Evolutionary conservation across 2,888 invertebrate species (phyloP), one percentile per base, ranked within the genome.

Genomic region (Orthosia incerta): DNA sequence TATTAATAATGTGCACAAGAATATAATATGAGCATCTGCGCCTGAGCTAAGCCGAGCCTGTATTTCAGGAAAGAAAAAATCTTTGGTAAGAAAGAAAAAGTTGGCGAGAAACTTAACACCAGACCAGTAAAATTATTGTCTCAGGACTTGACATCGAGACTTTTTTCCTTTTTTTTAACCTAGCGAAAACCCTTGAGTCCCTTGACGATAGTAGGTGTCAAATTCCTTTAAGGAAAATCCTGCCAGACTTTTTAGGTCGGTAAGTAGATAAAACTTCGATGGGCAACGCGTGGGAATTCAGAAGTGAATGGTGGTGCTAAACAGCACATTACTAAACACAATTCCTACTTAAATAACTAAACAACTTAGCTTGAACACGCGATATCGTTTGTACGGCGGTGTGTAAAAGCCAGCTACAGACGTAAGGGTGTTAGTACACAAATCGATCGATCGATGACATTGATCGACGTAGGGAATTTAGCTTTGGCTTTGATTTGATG

Each of bases 281-380:
- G 46, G 45, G 23, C 20, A 62, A 56, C n/a, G 53, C 64, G 79
- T 81, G 80, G 57, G 83, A 81, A 81, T 64, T 56, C 20, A 63
- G 62, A 74, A 70, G 63, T 74, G 59, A 81, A 74, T 74, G 74
- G 57, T 45, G 20, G 78, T 74, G 70, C 67, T 81, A 83, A 80
- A 79, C 60, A 83, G 56, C 64, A 68, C 61, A 78, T 82, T 80
- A 78, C 56, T 68, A 46, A 46, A 57, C 57, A 78, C 78, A 77
- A 68, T 82, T n/a, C n/a, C n/a, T 78, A 80, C 57, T 82, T 60
- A 60, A 80, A 72, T 68, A 57, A 26, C 61, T 23, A 57, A 39
- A 57, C 50, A 64, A 74, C 56, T 83, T 81, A 74, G 67, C 63
- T 70, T 53, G 23, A 55, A 71, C 74, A 81, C 66, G 79, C 83